Percentiles rank a stretch among this genome's conserved stretches.
phyloP scores from a whole-genome alignment of 2,888 invertebrate genomes.

The Tortrix viridana region DNA sequence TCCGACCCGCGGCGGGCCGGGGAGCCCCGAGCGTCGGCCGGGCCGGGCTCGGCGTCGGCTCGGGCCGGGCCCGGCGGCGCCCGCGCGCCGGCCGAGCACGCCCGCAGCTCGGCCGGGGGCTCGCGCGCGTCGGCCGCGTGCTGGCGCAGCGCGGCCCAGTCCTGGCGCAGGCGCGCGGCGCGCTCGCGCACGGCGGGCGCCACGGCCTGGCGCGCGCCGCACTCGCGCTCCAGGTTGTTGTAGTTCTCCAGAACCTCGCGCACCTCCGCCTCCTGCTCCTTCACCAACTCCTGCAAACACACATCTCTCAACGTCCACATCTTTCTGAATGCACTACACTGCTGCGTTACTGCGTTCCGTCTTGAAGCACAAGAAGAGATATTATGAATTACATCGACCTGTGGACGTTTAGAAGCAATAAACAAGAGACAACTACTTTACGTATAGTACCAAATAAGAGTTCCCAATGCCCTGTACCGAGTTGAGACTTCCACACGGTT shows the following conservation, averaged over 20 bases:
- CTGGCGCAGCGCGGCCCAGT: constrained; percentile 68
- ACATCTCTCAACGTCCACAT: background rate
- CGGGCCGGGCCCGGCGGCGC: no score
- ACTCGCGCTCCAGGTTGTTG: constrained; percentile 85
- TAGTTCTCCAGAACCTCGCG: constrained; percentile 86
- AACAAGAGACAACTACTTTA: no score
- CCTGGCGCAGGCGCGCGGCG: constrained; percentile 76
- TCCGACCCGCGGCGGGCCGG: constrained; percentile 20
- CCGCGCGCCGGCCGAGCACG: no score
- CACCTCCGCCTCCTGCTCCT: constrained; percentile 84
- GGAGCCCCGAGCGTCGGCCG: no score
- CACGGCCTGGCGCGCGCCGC: constrained; percentile 59
- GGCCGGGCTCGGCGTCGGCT: no score
- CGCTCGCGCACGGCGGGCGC: constrained; percentile 67
- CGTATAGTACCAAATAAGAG: no score
- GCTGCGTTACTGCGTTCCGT: no score
- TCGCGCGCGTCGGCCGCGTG: constrained; percentile 35
- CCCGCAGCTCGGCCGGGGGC: no score
- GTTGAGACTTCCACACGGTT: no score
- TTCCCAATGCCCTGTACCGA: no score
- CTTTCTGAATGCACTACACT: background rate
- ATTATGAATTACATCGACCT: background rate
- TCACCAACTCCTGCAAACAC: constrained; percentile 62
- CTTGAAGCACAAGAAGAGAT: no score
- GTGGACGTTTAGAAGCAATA: no score